Conservation (phyloP, 2,888 invertebrate species). For the Yponomeuta evonymella region DNA sequence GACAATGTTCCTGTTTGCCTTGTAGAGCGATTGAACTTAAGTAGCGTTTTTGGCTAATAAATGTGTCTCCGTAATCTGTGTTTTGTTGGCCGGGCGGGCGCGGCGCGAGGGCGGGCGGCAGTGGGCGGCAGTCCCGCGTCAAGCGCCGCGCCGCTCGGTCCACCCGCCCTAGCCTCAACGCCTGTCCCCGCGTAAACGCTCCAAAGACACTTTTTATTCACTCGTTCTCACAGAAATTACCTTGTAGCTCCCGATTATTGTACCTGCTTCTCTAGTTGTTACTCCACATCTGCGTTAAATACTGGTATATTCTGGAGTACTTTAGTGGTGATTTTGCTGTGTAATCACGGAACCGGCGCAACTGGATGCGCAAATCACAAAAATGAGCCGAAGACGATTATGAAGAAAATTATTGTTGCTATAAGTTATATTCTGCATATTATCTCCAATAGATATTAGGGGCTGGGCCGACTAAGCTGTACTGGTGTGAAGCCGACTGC, state of each 20-base stretch:
- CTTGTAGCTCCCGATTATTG: not conserved
- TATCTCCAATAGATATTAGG: not conserved
- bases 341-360: slow-evolving; percentile 56
- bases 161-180: slow-evolving; percentile 52
- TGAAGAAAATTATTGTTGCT: slow-evolving; percentile 12
- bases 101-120: slow-evolving; percentile 42
- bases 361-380: slow-evolving; percentile 67
- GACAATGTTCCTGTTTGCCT: slow-evolving; percentile 25
- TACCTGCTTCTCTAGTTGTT: not conserved
- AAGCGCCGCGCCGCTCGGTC: slow-evolving; percentile 63
- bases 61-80: slow-evolving; percentile 65
- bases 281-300: not conserved
- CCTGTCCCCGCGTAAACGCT: slow-evolving; percentile 22
- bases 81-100: slow-evolving; percentile 59
- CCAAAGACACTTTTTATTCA: slow-evolving; percentile 22
- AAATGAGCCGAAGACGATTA: slow-evolving; percentile 40
- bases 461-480: no score
- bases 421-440: not conserved
- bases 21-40: slow-evolving; percentile 56
- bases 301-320: not conserved
- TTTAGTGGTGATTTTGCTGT: slow-evolving; percentile 43
- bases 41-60: slow-evolving; percentile 69
- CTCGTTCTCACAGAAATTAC: not conserved
- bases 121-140: slow-evolving; percentile 67
- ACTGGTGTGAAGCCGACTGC: no score